A percentile compares a stretch with the other conserved stretches of the same genome.
Evolutionary conservation across 2,888 invertebrate genomes (phyloP).

Genomic region (Xestia ashworthii): DNA sequence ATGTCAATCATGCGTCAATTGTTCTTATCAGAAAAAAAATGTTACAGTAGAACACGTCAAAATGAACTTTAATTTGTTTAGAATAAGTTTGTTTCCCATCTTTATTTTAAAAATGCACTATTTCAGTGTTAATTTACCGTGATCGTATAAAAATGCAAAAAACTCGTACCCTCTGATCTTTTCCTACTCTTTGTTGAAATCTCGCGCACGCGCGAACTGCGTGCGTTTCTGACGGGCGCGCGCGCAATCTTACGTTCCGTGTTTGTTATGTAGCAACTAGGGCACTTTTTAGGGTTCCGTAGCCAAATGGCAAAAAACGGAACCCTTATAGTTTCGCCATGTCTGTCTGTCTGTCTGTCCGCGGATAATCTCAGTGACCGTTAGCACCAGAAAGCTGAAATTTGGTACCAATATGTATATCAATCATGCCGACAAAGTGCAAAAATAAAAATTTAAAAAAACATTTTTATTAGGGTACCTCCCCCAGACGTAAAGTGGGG

Average conservation of each 20-base stretch:
- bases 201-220: constrained; percentile 65
- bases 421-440: too few species aligned
- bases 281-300: too few species aligned
- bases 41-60: background rate
- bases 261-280: constrained; percentile 64
- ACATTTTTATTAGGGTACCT: too few species aligned
- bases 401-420: too few species aligned
- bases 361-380: too few species aligned
- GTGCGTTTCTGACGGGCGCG: constrained; percentile 65
- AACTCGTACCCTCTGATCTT: background rate
- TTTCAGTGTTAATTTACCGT: background rate
- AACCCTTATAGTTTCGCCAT: too few species aligned
- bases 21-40: constrained; percentile 6
- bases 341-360: too few species aligned
- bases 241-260: constrained; percentile 51
- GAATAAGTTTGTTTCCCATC: background rate
- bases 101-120: background rate
- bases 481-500: too few species aligned
- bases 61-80: background rate
- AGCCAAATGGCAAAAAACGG: too few species aligned
- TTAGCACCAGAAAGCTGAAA: too few species aligned
- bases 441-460: too few species aligned
- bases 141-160: background rate
- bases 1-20: constrained; percentile 26
- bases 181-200: background rate